Evolutionary conservation across 1,140 invertebrate species (phyloP).

Genomic region (Pinna nobilis): DNA sequence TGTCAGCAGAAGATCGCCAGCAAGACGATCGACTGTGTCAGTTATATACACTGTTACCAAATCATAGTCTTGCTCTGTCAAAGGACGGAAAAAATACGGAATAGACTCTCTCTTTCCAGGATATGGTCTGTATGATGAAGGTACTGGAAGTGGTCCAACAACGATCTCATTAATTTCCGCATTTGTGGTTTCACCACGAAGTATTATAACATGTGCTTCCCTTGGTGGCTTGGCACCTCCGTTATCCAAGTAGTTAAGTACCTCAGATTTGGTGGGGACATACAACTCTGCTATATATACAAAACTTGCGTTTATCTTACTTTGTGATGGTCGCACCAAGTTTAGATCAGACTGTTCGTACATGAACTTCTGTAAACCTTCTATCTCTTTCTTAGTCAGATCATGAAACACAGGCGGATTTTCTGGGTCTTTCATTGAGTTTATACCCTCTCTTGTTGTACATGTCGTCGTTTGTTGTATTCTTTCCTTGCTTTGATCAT

Average conservation of each 20-base stretch:
- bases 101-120: conserved; percentile 17
- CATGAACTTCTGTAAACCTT: conserved; percentile 22
- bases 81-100: conserved; percentile 1
- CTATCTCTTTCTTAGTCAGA: conserved; percentile 31
- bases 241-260: conserved; percentile 32
- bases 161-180: conserved; percentile 40
- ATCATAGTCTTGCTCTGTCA: background rate
- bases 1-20: background rate
- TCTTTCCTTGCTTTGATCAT: too few species aligned
- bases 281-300: conserved; percentile 32
- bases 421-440: background rate
- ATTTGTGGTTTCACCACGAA: conserved; percentile 3
- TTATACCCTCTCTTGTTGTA: too few species aligned
- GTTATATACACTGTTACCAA: background rate
- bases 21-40: background rate
- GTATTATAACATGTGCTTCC: conserved; percentile 36
- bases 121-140: conserved; percentile 21
- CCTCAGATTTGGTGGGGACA: conserved; percentile 24
- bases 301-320: conserved; percentile 19
- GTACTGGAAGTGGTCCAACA: conserved; percentile 40
- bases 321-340: background rate
- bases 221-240: conserved; percentile 24
- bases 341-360: conserved; percentile 19
- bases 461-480: too few species aligned
- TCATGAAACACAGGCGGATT: conserved; percentile 37